These are phyloP conservation scores for Malurus alboscapulatus DNA, from an alignment of 2,113 vertebrate genomes.

Conservation along the genomic window DNA sequence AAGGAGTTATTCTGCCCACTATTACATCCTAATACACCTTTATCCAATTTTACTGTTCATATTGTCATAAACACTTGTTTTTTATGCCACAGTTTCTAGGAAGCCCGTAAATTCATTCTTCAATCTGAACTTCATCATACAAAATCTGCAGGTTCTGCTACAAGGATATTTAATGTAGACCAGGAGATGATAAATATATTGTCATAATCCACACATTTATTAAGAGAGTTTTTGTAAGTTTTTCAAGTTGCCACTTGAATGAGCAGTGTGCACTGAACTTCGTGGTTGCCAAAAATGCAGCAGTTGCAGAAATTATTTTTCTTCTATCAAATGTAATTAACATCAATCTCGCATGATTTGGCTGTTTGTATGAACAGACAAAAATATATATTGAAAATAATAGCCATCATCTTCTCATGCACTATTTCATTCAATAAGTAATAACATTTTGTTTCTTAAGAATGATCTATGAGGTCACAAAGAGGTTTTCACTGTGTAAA, in stretches of 20 bases:
- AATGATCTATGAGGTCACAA: background rate
- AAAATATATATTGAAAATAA: slow-evolving; percentile 33
- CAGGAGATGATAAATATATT: slow-evolving; percentile 36
- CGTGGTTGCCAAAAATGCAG: slow-evolving; percentile 37
- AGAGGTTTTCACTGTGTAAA: background rate
- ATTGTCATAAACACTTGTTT: background rate
- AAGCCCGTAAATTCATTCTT: background rate
- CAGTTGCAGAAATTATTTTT: slow-evolving; percentile 51
- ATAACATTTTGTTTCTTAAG: background rate
- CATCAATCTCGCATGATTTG: background rate
- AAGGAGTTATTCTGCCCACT: background rate
- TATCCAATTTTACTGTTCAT: background rate
- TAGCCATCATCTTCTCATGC: slow-evolving; percentile 16
- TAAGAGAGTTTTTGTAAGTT: slow-evolving; percentile 34
- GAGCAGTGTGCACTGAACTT: slow-evolving; percentile 2
- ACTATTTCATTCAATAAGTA: slow-evolving; percentile 28
- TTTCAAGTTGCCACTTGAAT: slow-evolving; percentile 49
- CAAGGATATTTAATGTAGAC: background rate
- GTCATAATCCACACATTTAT: slow-evolving; percentile 40
- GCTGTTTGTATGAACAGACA: slow-evolving; percentile 18
- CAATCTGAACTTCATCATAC: background rate
- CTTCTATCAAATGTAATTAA: slow-evolving; percentile 25
- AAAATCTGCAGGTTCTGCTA: background rate
- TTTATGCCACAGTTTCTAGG: background rate
- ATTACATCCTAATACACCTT: background rate